A percentile compares a stretch with the other conserved stretches of the same genome.
Conservation (phyloP, 2,113 vertebrate species). For the Sciurus niger region DNA sequence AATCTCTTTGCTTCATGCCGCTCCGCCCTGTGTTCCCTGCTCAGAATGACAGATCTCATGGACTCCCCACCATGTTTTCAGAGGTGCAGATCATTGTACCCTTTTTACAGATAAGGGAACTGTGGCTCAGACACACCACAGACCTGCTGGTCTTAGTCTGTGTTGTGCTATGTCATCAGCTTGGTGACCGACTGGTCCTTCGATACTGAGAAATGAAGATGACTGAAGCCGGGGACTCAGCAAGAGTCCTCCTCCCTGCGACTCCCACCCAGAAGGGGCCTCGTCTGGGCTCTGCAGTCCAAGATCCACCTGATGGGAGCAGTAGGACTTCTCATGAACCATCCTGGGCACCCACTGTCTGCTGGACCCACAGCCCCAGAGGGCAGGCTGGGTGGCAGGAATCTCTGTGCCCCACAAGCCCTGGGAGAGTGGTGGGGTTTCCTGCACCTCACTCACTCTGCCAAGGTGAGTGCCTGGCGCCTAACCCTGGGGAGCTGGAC, state of each 20-base stretch:
- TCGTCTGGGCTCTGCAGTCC: not conserved
- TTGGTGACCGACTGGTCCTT: too few species aligned
- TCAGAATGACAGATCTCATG: rapidly evolving
- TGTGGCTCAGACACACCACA: not conserved
- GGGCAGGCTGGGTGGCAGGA: not conserved
- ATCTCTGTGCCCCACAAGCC: too few species aligned
- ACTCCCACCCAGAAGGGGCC: not conserved
- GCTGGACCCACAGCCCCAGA: not conserved
- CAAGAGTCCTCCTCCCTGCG: not conserved
- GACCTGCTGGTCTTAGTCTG: not conserved
- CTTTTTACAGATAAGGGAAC: not conserved
- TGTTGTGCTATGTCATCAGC: not conserved
- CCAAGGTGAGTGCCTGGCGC: too few species aligned
- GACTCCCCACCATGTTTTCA: not conserved
- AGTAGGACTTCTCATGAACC: rapidly evolving
- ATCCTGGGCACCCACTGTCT: not conserved
- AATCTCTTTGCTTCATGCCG: rapidly evolving
- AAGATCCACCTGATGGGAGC: not conserved
- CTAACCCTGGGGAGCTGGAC: too few species aligned
- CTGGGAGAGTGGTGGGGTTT: too few species aligned
- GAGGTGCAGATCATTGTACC: not conserved
- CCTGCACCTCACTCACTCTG: too few species aligned
- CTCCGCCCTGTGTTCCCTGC: not conserved
- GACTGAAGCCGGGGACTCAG: not conserved
- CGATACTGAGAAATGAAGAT: not conserved